Conservation (phyloP, 2,888 invertebrate species). For the Hanleya hanleyi region DNA sequence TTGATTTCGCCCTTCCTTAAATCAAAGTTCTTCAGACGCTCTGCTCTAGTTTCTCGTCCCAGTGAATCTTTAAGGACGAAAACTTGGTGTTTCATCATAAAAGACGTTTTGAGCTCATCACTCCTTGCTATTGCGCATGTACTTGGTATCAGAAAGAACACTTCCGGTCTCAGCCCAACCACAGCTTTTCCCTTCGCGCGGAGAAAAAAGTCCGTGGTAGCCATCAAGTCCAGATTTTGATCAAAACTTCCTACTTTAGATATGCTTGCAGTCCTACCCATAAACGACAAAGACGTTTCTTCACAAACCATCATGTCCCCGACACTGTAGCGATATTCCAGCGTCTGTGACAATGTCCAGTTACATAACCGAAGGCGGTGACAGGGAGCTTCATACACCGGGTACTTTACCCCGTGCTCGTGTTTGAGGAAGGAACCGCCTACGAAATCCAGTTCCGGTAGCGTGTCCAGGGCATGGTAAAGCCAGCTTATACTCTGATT, state of each 20-base stretch:
- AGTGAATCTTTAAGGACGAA: too few species aligned
- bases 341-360: not conserved
- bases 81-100: too few species aligned
- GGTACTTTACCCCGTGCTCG: not conserved
- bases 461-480: not conserved
- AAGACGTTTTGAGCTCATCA: too few species aligned
- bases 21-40: too few species aligned
- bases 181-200: not conserved
- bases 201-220: not conserved
- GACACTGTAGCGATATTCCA: not conserved
- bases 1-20: too few species aligned
- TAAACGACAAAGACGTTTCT: not conserved
- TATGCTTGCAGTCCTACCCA: not conserved
- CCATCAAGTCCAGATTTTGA: not conserved
- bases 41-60: too few species aligned
- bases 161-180: too few species aligned
- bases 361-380: not conserved
- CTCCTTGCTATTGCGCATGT: too few species aligned
- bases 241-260: not conserved
- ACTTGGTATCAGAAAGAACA: too few species aligned
- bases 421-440: not conserved
- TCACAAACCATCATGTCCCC: not conserved
- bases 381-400: not conserved
- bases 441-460: not conserved
- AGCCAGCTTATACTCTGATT: not conserved